Evolutionary conservation across 2,797 vertebrate species (phyloP).

Genomic region (Gephyroberyx darwinii): DNA sequence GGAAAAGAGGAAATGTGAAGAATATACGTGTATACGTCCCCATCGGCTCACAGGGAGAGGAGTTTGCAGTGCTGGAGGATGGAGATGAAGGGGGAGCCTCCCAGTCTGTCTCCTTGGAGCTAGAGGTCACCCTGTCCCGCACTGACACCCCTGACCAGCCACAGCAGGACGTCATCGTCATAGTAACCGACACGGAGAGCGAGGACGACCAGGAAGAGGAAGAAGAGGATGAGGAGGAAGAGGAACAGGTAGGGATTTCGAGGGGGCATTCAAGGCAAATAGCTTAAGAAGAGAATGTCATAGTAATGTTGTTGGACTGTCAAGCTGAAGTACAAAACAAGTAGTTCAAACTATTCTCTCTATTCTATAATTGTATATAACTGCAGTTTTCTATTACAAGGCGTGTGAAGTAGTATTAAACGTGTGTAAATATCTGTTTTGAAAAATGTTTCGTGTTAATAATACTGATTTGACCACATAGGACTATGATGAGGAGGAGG

Average conservation of each 20-base stretch:
- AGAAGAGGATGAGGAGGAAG: conserved; percentile 90
- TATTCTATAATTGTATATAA: too few species aligned
- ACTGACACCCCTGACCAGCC: conserved; percentile 84
- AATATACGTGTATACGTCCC: conserved; percentile 23
- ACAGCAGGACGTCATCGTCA: conserved; percentile 92
- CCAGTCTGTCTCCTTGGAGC: conserved; percentile 85
- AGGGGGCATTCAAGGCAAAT: not conserved
- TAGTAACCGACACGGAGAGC: conserved; percentile 93
- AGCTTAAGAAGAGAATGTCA: too few species aligned
- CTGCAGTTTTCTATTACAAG: not conserved
- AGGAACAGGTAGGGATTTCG: conserved; percentile 70
- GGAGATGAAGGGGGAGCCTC: conserved; percentile 83
- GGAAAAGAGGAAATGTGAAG: too few species aligned
- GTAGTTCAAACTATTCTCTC: too few species aligned
- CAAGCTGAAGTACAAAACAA: too few species aligned
- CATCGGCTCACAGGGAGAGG: conserved; percentile 80
- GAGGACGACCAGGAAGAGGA: conserved; percentile 92
- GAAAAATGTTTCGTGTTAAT: not conserved
- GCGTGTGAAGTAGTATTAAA: not conserved
- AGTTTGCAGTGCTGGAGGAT: conserved; percentile 86
- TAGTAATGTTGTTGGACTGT: too few species aligned
- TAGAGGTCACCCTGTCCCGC: conserved; percentile 79
- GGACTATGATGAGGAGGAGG: conserved; percentile 89
- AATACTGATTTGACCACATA: conserved; percentile 49
- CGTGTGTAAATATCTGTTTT: not conserved